phyloP scores from a whole-genome alignment of 2,797 vertebrate species.

The Heterohyrax brucei region DNA sequence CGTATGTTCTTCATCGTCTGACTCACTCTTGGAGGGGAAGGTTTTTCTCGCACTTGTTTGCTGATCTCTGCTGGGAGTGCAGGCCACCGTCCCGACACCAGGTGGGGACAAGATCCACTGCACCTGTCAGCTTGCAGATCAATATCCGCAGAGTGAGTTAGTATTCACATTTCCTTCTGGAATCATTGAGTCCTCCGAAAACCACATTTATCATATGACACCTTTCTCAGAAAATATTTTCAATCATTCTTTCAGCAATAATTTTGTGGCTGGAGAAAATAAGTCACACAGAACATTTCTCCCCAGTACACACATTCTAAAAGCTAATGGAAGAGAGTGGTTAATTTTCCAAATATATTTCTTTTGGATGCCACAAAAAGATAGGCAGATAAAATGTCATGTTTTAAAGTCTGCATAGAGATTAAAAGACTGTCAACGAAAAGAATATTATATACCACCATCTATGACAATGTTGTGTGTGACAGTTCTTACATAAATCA shows the following conservation, averaged over 20 bases:
- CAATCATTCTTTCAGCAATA: neutral
- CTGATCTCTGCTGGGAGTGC: neutral
- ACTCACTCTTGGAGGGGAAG: neutral
- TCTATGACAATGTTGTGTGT: no score
- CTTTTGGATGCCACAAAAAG: neutral
- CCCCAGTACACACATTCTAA: neutral
- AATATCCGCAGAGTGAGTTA: neutral
- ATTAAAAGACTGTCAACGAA: no score
- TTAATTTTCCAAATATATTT: neutral
- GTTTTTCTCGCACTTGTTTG: neutral
- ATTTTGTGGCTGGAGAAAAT: neutral
- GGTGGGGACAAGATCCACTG: no score
- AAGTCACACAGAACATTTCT: neutral
- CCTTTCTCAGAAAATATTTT: neutral
- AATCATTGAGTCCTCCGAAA: neutral
- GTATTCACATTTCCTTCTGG: neutral
- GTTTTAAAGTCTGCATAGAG: neutral
- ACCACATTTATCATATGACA: neutral
- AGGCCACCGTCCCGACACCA: neutral
- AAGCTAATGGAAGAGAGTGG: neutral
- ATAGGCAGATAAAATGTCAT: neutral
- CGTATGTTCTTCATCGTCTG: no score
- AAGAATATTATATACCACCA: no score
- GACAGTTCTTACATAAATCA: no score
- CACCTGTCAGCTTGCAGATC: neutral